phyloP scores from a whole-genome alignment of 2,888 invertebrate species.

The Hyalella azteca region DNA sequence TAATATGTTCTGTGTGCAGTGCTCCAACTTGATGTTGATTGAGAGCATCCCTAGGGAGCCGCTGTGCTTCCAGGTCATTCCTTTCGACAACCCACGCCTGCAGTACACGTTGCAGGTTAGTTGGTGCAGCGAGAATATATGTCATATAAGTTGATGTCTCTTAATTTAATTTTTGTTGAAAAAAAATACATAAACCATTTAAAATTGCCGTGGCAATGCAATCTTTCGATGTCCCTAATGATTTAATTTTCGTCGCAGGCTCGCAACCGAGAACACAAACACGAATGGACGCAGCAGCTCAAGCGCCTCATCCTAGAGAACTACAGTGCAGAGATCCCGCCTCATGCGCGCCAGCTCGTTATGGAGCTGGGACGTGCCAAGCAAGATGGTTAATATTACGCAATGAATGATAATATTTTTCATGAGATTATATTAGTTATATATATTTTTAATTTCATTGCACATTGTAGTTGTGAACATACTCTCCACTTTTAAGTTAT shows the following conservation, averaged over 20 bases:
- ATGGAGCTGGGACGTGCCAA: constrained; percentile 84
- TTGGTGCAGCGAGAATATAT: no score
- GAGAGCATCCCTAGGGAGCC: constrained; percentile 94
- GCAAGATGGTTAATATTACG: constrained; percentile 69
- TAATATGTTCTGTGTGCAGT: constrained; percentile 68
- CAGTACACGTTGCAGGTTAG: constrained; percentile 84
- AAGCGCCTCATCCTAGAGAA: constrained; percentile 92
- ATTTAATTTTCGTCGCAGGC: constrained; percentile 69
- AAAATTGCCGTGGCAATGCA: no score
- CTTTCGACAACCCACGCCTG: constrained; percentile 90
- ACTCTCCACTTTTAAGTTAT: no score
- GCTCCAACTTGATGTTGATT: constrained; percentile 95
- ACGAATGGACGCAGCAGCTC: constrained; percentile 80
- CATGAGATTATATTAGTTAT: no score
- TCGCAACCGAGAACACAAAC: constrained; percentile 80
- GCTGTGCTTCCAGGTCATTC: constrained; percentile 93
- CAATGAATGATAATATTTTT: no score
- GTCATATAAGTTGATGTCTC: no score
- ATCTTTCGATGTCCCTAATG: no score
- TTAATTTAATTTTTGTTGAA: no score
- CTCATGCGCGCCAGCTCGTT: constrained; percentile 88
- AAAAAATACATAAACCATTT: no score
- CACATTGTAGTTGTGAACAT: no score
- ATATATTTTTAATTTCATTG: no score
- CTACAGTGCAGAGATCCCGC: constrained; percentile 91